Base-by-base conservation (phyloP, 2,888 invertebrate genomes). In the Drosophila atroscutellata region DNA sequence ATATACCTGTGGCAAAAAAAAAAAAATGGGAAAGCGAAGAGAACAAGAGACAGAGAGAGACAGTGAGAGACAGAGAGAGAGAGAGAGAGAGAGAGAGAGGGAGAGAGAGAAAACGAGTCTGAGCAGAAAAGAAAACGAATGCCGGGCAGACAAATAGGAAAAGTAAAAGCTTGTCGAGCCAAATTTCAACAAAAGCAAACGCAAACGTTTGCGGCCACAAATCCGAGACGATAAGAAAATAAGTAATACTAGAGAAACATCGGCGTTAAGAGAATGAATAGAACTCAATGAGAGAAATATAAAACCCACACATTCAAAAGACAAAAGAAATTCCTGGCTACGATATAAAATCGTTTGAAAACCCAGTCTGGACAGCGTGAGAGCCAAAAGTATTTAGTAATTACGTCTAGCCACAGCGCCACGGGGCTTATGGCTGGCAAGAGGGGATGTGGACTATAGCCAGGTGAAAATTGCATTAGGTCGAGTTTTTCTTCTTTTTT, bases 191-290 rank as follows among this genome's bases (percentile, higher is more conserved):
- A 85, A 85, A 87, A 77, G 77, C 85, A 59, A 82, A 80, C 83
- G 88, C n/a, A 88, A 77, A 75, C 80, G 71, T 86, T 87, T 87
- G 86, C 76, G 88, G 85, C 88, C 86, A 81, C 85, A 86, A 86
- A 89, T 89, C 90, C 90, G 77, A 87, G 75, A 73, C 90, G 85
- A 89, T 87, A 89, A 89, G 82, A 81, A 87, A 89, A 87, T 89
- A 89, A 87, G 84, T 72, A 85, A 86, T 66, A 80, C 66, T 54
- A 67, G 62, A 55, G 59, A 52, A 56, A 50, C 56, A 50, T 24
- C 11, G 28, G 15, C 32, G 9, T 39, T 11, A 26, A 37, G 45
- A 15, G 39, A 18, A 9, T n/a, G 8, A 15, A 45, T 20, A 45
- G 15, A 24, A 45, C 45, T 24, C 24, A 45, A 45, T 45, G 45